Evolutionary conservation across 2,888 invertebrate genomes (phyloP).

Genomic region (Platycheirus rosarum): DNA sequence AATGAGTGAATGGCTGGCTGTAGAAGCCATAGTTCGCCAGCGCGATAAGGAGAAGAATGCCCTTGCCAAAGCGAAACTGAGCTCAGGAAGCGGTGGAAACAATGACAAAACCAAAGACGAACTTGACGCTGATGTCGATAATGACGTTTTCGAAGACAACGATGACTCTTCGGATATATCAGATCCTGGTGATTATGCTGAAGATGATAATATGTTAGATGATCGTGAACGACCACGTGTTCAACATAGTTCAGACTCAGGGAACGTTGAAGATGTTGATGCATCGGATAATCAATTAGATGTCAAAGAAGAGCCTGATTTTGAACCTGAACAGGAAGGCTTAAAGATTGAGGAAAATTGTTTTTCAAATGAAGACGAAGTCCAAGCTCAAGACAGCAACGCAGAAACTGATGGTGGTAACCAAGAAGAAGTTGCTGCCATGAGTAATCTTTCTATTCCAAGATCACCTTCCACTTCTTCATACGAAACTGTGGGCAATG

Average conservation of each 20-base stretch:
- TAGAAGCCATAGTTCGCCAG: constrained; percentile 95
- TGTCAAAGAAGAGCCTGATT: constrained; percentile 18
- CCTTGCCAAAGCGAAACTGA: constrained; percentile 91
- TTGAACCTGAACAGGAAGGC: constrained; percentile 13
- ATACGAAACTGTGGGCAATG: constrained; percentile 82
- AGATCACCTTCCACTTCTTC: constrained; percentile 81
- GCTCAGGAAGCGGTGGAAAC: constrained; percentile 87
- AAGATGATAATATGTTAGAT: constrained; percentile 78
- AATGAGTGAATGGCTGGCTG: constrained; percentile 97
- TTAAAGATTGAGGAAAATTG: constrained; percentile 56
- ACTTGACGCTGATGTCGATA: constrained; percentile 84
- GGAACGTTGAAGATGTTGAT: constrained; percentile 82
- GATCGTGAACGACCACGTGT: constrained; percentile 79
- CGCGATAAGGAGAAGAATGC: constrained; percentile 92
- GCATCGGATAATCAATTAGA: constrained; percentile 49
- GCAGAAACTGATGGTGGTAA: constrained; percentile 39
- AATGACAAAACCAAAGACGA: constrained; percentile 83
- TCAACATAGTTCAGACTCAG: constrained; percentile 82
- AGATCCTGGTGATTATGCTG: constrained; percentile 83
- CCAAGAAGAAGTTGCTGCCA: constrained; percentile 43
- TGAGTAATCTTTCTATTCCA: constrained; percentile 69
- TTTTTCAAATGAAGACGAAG: constrained; percentile 47
- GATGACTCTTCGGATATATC: constrained; percentile 81
- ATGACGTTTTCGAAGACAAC: constrained; percentile 84
- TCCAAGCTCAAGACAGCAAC: neutral